These are phyloP conservation scores for Drosophila azteca DNA, from an alignment of 1,140 invertebrate genomes.

Conservation along the genomic window DNA sequence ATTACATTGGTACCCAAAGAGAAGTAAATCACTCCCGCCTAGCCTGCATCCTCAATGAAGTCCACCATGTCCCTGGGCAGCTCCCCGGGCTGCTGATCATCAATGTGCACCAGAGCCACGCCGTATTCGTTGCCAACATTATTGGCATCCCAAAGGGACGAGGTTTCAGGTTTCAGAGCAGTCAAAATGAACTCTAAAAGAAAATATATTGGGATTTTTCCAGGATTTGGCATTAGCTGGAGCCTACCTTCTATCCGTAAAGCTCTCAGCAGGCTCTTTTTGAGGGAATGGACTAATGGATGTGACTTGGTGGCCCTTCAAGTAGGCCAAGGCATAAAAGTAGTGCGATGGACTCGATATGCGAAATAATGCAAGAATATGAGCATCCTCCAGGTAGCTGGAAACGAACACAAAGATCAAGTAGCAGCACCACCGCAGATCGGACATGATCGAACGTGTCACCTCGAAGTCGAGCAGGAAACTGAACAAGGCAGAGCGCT, in stretches of 20 bases:
- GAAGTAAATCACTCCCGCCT: constrained; percentile 86
- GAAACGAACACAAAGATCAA: not conserved
- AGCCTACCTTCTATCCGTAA: constrained; percentile 18
- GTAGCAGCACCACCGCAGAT: not conserved
- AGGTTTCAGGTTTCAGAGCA: too few species aligned
- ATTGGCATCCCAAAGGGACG: not conserved
- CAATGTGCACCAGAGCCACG: constrained; percentile 83
- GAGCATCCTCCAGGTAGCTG: constrained; percentile 12
- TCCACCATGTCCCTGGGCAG: constrained; percentile 79
- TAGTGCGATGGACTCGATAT: constrained; percentile 23
- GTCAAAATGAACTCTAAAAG: not conserved
- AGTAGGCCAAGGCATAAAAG: constrained; percentile 12
- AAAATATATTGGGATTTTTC: too few species aligned
- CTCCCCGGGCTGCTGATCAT: constrained; percentile 67
- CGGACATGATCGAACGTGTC: not conserved
- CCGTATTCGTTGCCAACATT: not conserved
- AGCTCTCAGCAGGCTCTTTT: constrained; percentile 10
- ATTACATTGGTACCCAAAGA: constrained; percentile 85
- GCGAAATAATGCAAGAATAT: constrained; percentile 27
- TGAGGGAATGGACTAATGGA: constrained; percentile 9
- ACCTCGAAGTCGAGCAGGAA: not conserved
- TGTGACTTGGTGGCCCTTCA: constrained; percentile 30
- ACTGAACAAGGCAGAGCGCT: not conserved
- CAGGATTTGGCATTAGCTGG: too few species aligned
- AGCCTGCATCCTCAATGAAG: constrained; percentile 85